Conservation (phyloP, 1,140 invertebrate genomes). For the Nylanderia fulva region DNA sequence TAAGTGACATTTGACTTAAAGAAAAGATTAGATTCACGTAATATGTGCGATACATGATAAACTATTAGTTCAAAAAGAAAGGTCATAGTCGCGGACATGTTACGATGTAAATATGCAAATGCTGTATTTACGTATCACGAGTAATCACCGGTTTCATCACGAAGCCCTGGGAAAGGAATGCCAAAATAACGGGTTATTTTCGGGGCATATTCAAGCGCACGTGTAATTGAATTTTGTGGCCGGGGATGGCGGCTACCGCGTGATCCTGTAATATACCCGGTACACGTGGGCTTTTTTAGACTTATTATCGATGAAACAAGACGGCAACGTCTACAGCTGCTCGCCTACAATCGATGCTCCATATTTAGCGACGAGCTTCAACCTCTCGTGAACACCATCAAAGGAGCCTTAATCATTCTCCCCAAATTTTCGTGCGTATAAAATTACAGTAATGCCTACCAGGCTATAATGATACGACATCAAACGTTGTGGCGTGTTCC, state of each 20-base stretch:
- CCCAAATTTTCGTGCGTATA: slow-evolving; percentile 60
- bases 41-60: background rate
- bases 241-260: background rate
- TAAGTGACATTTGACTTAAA: background rate
- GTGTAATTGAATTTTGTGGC: slow-evolving; percentile 58
- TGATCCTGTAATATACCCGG: slow-evolving; percentile 42
- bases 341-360: slow-evolving; percentile 43
- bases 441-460: slow-evolving; percentile 64
- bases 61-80: background rate
- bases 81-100: background rate
- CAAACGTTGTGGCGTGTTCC: slow-evolving; percentile 39
- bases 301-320: slow-evolving; percentile 56
- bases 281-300: slow-evolving; percentile 42
- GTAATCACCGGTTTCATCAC: slow-evolving; percentile 21
- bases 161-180: slow-evolving; percentile 28
- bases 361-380: slow-evolving; percentile 61
- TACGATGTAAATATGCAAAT: slow-evolving; percentile 23
- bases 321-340: slow-evolving; percentile 32
- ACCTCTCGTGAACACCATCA: slow-evolving; percentile 55
- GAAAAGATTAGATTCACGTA: background rate
- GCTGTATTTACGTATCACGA: background rate
- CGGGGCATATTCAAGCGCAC: slow-evolving; percentile 19
- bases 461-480: slow-evolving; percentile 58
- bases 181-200: slow-evolving; percentile 51
- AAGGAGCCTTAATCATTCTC: slow-evolving; percentile 64